phyloP scores from a whole-genome alignment of 2,113 vertebrate genomes.

The Phrynocephalus versicolor region DNA sequence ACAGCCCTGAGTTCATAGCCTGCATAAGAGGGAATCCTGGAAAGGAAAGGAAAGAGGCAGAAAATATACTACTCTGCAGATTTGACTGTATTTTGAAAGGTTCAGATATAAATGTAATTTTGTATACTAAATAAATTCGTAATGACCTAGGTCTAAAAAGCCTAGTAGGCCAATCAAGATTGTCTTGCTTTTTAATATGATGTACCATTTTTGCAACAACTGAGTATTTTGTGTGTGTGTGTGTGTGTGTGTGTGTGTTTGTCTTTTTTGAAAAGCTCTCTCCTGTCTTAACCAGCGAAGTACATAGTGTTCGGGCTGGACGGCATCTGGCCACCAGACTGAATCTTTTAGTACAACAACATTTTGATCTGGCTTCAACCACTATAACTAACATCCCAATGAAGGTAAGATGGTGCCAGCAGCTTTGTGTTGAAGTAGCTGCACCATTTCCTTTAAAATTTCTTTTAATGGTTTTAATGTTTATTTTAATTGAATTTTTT shows the following conservation, averaged over 20 bases:
- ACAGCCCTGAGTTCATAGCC: too few species aligned
- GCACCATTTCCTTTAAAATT: slow-evolving; percentile 62
- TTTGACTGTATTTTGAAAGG: too few species aligned
- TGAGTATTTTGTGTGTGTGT: neutral
- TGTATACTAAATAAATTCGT: neutral
- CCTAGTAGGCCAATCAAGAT: neutral
- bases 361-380: slow-evolving; percentile 97
- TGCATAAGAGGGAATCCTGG: too few species aligned
- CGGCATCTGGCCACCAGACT: slow-evolving; percentile 93
- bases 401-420: slow-evolving; percentile 83
- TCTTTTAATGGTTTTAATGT: slow-evolving; percentile 63
- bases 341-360: slow-evolving; percentile 96
- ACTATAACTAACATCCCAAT: slow-evolving; percentile 99
- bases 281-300: slow-evolving; percentile 88
- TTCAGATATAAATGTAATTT: too few species aligned
- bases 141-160: neutral
- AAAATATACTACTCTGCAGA: too few species aligned
- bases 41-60: too few species aligned
- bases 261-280: slow-evolving; percentile 77
- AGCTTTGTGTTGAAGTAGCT: slow-evolving; percentile 22
- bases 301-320: slow-evolving; percentile 95
- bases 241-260: slow-evolving; percentile 4
- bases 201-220: neutral
- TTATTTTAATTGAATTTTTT: slow-evolving; percentile 76
- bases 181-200: neutral